phyloP scores from a whole-genome alignment of 1,140 invertebrate genomes.

The Lysiphlebus fabarum region DNA sequence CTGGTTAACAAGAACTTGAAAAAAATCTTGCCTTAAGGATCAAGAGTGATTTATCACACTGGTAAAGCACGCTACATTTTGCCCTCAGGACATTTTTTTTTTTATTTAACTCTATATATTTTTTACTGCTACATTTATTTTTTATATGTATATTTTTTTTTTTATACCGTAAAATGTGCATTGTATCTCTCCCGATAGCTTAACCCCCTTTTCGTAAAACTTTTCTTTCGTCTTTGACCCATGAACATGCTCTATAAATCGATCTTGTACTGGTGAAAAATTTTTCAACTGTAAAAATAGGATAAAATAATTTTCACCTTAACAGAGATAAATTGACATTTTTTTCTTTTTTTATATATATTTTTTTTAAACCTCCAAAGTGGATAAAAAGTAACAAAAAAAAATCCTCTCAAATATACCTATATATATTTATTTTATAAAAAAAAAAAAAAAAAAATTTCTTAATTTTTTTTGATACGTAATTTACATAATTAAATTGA shows the following conservation, averaged over 20 bases:
- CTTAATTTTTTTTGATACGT: too few species aligned
- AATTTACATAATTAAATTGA: too few species aligned
- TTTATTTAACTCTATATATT: constrained; percentile 21
- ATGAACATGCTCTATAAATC: too few species aligned
- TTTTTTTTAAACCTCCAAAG: too few species aligned
- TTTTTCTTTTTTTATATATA: too few species aligned
- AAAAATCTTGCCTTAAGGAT: constrained; percentile 45
- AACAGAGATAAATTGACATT: too few species aligned
- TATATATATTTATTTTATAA: too few species aligned
- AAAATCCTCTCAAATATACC: too few species aligned
- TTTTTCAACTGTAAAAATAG: constrained; percentile 18
- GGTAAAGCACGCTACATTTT: constrained; percentile 30
- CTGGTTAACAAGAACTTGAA: constrained; percentile 47
- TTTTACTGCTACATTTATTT: constrained; percentile 22
- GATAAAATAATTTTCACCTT: constrained; percentile 11
- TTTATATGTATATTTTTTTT: constrained; percentile 3
- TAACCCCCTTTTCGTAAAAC: background rate
- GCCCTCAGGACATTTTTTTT: constrained; percentile 21
- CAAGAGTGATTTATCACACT: constrained; percentile 47
- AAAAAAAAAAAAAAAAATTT: too few species aligned
- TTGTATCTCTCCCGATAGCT: background rate
- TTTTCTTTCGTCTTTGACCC: too few species aligned
- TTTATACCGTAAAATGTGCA: constrained; percentile 24
- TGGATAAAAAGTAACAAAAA: too few species aligned
- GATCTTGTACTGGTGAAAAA: constrained; percentile 8